Evolutionary conservation across 1,140 invertebrate species (phyloP), one percentile per base, ranked within the genome.

Genomic region (Drosophila melanica): DNA sequence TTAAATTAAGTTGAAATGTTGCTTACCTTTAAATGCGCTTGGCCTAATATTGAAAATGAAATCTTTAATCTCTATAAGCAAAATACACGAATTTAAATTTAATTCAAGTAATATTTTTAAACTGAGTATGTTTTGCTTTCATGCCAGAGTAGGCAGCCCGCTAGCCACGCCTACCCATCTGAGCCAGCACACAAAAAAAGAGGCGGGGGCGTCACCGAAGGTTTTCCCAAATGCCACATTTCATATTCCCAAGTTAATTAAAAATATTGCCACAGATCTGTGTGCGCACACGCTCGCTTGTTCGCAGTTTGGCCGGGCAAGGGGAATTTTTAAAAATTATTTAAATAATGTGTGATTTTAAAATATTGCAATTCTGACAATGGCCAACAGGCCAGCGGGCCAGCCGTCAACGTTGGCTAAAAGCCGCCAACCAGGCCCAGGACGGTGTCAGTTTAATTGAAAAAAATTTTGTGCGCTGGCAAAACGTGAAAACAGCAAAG

Each of bases 271-370:
- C 70, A 68, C 35, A 51, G 18, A 62, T 37, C 57, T 60, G 20
- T n/a, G 27, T 16, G 50, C 10, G 50, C 10, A 58, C 64, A 60
- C 50, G 6, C 8, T 11, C 18, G 14, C 23, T 50, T 27, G 27
- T 27, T 27, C 27, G n/a, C n/a, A 27, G 27, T 7, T 7, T 27
- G 0, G 27, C 27, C 27, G 27, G 27, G 35, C 5, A 55, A 14
- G 50, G 55, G 76, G 78, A 86, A 70, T 74, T 72, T 74, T 66
- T 65, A 79, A 90, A 89, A 90, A 87, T 78, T 75, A 90, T 90
- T 90, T 90, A 87, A 90, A 81, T 87, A 90, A 90, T 90, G 86
- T 90, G 86, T 86, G 86, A 90, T 90, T 90, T 90, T 90, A 82
- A 87, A 87, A 89, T 87, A 87, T 77, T 75, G 69, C 64, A 74